Conservation (phyloP, 1,140 invertebrate genomes). For the Rhopalosiphum maidis region DNA sequence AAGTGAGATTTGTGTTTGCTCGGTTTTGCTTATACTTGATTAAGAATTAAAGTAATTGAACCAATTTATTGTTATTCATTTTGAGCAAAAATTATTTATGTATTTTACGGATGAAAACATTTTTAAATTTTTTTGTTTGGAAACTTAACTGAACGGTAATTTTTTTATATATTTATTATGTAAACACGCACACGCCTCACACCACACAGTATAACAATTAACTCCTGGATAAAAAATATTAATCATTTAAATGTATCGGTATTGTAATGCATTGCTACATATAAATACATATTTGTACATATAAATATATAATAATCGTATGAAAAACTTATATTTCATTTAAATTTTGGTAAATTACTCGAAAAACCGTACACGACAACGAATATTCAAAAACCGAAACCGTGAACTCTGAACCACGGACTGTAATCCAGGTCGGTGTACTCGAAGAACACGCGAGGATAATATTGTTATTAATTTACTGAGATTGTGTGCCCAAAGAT, state of each 20-base stretch:
- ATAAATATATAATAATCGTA: background rate
- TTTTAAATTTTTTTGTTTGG: background rate
- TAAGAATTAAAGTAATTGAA: background rate
- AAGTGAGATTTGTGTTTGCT: conserved; percentile 20
- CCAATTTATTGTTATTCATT: background rate
- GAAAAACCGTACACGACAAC: background rate
- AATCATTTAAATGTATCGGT: background rate
- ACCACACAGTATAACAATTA: background rate
- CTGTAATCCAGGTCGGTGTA: background rate
- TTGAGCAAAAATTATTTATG: background rate
- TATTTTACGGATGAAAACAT: background rate
- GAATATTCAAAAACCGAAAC: background rate
- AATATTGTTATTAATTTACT: background rate
- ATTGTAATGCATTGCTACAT: background rate
- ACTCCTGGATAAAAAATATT: background rate
- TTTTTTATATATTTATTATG: background rate
- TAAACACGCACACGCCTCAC: background rate
- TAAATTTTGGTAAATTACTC: background rate
- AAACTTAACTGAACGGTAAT: background rate
- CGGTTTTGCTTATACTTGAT: background rate
- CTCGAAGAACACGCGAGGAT: background rate
- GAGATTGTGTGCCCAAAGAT: background rate
- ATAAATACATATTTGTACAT: too few relatives aligned
- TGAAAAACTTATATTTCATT: background rate
- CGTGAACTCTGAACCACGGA: background rate